A percentile compares a stretch with the other conserved stretches of the same genome.
These are phyloP conservation scores for Halisarca cf. caerulea DNA, from an alignment of 37 sponge, comb jelly and placozoan species.

Conservation along the genomic window DNA sequence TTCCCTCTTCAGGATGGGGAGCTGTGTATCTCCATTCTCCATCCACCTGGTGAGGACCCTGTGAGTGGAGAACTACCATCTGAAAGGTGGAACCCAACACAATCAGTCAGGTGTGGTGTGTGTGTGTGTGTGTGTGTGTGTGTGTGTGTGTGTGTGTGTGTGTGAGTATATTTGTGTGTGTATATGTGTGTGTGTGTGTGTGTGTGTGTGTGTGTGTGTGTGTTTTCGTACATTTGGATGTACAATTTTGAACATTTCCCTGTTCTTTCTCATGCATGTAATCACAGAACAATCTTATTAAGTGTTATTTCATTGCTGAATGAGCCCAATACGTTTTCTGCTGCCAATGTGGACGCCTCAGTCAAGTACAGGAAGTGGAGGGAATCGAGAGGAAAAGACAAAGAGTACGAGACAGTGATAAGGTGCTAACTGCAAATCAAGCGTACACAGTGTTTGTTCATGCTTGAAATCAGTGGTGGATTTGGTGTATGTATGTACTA, in stretches of 20 bases:
- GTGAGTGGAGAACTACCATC: constrained; percentile 93
- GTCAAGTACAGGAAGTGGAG: constrained; percentile 95
- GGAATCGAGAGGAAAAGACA: constrained; percentile 85
- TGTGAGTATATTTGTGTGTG: too few species aligned
- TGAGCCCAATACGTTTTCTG: constrained; percentile 97
- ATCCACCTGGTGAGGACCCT: constrained; percentile 94
- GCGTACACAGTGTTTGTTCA: too few species aligned
- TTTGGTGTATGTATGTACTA: too few species aligned
- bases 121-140: not conserved
- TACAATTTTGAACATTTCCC: too few species aligned
- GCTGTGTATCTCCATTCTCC: constrained; percentile 95
- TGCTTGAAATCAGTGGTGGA: not conserved
- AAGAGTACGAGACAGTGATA: constrained; percentile 79
- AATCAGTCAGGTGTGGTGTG: constrained; percentile 81
- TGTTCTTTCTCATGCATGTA: not conserved
- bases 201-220: not conserved
- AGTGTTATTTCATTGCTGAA: constrained; percentile 94
- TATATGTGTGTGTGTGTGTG: not conserved
- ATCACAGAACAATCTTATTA: constrained; percentile 88
- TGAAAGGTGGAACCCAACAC: constrained; percentile 98
- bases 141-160: too few species aligned
- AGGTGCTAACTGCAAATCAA: constrained; percentile 55
- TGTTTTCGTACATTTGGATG: too few species aligned
- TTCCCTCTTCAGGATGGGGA: constrained; percentile 93
- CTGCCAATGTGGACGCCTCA: constrained; percentile 99